Evolutionary conservation across 2,888 invertebrate species (phyloP), one percentile per base, ranked within the genome.

Genomic region (Biston betularia): DNA sequence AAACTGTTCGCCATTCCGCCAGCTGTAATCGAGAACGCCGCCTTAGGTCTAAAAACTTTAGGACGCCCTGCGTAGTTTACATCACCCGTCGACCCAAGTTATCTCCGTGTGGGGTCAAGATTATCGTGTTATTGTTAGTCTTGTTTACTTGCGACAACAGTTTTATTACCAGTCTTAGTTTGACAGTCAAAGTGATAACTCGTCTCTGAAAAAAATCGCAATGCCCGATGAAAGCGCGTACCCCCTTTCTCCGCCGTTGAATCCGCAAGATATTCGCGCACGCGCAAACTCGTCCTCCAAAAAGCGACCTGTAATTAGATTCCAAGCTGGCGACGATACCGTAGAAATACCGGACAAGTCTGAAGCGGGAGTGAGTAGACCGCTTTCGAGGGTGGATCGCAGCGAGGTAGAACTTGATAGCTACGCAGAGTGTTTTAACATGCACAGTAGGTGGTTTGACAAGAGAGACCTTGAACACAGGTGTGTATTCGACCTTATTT

Each of bases 201-300:
- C 60, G 58, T 74, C 67, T 68, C 58, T 12, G 6, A 50, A 50
- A 34, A n/a, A 33, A 50, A 9, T 8, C 0, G 85, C 80, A 80
- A 95, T 95, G 95, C 95, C 95, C 50, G 95, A 95, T 76, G 95
- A 95, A 81, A 90, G 89, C 76, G 88, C 93, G 48, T 94, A 95
- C 82, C 95, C 95, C 34, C 83, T 94, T 67, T 84, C 90, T 59
- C 93, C 94, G 35, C 78, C 89, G 35, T 80, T 95, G 60, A 93
- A 90, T 54, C 91, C 94, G 48, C 88, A 93, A 85, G 92, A 94
- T 46, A 90, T 95, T 76, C 93, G 95, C 78, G 94, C 94, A 76
- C 94, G 95, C 79, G 94, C 95, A 6, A 95, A 95, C 81, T 95
- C 95, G 0, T 89, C 92, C 5, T 85, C 89, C 0, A 90, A 87